Conservation (phyloP, 2,113 vertebrate species). For the Elephantulus edwardii region DNA sequence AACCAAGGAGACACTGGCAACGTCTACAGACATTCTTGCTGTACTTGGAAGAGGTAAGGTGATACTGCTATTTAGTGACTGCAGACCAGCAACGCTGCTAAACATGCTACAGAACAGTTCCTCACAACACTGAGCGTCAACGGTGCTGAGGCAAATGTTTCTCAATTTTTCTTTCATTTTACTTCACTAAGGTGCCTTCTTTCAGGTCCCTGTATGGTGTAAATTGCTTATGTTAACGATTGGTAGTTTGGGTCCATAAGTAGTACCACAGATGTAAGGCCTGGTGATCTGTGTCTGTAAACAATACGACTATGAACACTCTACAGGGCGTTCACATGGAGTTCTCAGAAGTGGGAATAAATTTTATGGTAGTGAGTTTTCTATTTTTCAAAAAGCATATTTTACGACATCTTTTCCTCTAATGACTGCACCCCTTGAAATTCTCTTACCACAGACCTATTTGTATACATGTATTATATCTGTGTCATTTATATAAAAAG, state of each 20-base stretch:
- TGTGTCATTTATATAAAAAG: neutral
- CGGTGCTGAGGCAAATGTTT: neutral
- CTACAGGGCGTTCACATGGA: neutral
- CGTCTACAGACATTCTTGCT: neutral
- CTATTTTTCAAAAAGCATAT: neutral
- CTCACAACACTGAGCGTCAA: neutral
- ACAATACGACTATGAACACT: neutral
- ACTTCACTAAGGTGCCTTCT: neutral
- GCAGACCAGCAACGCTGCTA: neutral
- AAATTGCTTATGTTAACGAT: neutral
- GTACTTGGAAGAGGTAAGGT: neutral
- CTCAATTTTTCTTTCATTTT: neutral
- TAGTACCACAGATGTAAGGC: neutral
- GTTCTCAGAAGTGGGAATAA: neutral
- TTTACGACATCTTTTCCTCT: neutral
- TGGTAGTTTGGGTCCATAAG: neutral
- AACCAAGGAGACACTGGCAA: neutral
- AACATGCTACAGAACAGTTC: neutral
- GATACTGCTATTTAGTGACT: slow-evolving; percentile 13
- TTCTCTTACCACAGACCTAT: slow-evolving; percentile 25
- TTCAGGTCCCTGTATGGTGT: neutral
- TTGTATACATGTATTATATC: neutral
- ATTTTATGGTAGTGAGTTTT: neutral
- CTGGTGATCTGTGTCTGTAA: neutral
- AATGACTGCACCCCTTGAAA: neutral